Evolutionary conservation across 2,888 invertebrate genomes (phyloP).

Genomic region (Neelides folsomi): DNA sequence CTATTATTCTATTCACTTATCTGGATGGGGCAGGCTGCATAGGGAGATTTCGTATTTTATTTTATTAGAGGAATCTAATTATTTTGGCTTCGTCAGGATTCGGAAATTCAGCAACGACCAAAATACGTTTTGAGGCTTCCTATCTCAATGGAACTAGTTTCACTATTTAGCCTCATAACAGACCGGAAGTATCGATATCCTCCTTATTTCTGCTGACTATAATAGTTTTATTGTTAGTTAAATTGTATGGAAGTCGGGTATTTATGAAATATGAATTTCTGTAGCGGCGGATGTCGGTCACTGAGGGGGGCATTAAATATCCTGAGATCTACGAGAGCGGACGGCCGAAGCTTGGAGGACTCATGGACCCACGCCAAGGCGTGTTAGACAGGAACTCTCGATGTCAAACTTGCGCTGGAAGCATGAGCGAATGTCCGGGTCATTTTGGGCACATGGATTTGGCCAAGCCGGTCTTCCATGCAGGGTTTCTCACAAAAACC

Average conservation of each 20-base stretch:
- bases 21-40: too few relatives aligned
- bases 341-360: slow-evolving; percentile 89
- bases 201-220: slow-evolving; percentile 1
- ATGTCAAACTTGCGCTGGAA: slow-evolving; percentile 92
- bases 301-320: slow-evolving; percentile 90
- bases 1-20: too few relatives aligned
- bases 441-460: slow-evolving; percentile 98
- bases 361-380: slow-evolving; percentile 99
- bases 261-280: slow-evolving; percentile 34
- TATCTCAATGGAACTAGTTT: too few relatives aligned
- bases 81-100: too few relatives aligned
- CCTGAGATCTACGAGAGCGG: slow-evolving; percentile 98
- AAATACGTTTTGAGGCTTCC: too few relatives aligned
- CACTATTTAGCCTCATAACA: not conserved
- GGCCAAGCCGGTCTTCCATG: slow-evolving; percentile 96
- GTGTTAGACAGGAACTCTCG: slow-evolving; percentile 86
- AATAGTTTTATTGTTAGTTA: not conserved
- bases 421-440: slow-evolving; percentile 97
- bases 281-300: slow-evolving; percentile 93
- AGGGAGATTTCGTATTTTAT: too few relatives aligned
- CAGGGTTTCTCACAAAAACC: slow-evolving; percentile 92
- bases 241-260: not conserved
- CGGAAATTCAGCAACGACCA: too few relatives aligned
- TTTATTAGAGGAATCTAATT: too few relatives aligned
- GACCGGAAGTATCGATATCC: not conserved